phyloP scores from a whole-genome alignment of 2,888 invertebrate species.

The Trachelus troglodyta region DNA sequence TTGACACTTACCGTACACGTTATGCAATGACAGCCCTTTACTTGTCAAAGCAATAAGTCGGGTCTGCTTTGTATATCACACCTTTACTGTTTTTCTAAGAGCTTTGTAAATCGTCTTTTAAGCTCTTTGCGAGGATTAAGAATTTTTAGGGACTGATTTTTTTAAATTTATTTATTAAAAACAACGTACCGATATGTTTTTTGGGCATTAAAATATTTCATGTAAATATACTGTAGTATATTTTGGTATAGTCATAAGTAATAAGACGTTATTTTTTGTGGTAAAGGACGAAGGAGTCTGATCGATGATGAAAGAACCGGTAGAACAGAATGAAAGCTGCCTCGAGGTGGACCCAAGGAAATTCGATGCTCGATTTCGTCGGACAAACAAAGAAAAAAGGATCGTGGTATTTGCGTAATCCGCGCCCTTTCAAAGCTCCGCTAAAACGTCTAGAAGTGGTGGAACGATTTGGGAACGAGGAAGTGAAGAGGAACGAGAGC shows the following conservation, averaged over 20 bases:
- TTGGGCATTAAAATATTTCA: too few species aligned
- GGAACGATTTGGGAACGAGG: not conserved
- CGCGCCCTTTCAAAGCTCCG: not conserved
- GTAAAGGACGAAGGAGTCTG: not conserved
- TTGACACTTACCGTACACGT: not conserved
- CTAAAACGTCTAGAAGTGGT: not conserved
- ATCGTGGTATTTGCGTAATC: slow-evolving; percentile 3
- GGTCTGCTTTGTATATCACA: not conserved
- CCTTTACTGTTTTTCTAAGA: not conserved
- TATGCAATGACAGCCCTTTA: not conserved
- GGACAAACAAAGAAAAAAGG: not conserved
- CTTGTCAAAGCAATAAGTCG: not conserved
- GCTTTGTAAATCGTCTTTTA: too few species aligned
- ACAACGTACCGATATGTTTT: not conserved
- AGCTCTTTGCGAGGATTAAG: not conserved
- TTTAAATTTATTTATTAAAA: not conserved
- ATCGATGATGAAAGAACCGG: not conserved
- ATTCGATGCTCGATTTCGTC: not conserved
- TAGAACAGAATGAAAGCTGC: not conserved
- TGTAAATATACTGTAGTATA: not conserved
- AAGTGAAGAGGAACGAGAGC: not conserved
- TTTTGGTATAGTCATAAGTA: not conserved
- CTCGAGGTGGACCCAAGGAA: not conserved
- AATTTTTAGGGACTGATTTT: not conserved
- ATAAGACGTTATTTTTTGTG: not conserved